These are phyloP conservation scores for Shargacucullia verbasci DNA, from an alignment of 2,888 invertebrate genomes.

Conservation along the genomic window DNA sequence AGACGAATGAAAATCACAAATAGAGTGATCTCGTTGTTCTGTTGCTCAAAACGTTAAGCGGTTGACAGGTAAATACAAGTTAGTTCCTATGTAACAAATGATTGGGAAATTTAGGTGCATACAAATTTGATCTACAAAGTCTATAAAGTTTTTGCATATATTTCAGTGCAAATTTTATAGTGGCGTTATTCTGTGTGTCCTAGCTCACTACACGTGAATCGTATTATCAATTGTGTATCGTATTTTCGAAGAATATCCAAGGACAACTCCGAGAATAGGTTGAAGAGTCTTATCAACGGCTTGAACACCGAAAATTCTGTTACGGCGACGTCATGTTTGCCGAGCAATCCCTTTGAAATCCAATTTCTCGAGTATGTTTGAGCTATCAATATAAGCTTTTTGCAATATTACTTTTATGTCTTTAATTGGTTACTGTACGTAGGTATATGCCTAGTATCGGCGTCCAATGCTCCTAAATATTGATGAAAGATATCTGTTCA, in stretches of 20 bases:
- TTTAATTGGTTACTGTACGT: no score
- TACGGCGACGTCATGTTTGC: slow-evolving; percentile 54
- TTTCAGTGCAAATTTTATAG: no score
- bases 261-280: slow-evolving; percentile 51
- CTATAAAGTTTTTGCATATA: no score
- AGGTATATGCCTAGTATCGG: slow-evolving; percentile 1
- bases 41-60: no score
- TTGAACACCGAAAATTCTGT: slow-evolving; percentile 56
- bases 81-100: no score
- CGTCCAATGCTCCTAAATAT: slow-evolving; percentile 26
- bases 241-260: slow-evolving; percentile 55
- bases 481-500: slow-evolving; percentile 10
- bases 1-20: no score
- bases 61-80: no score
- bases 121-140: no score
- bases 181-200: background rate
- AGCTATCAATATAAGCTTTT: slow-evolving; percentile 26
- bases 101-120: no score
- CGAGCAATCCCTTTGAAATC: slow-evolving; percentile 60
- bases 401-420: slow-evolving; percentile 13
- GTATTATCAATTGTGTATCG: slow-evolving; percentile 34
- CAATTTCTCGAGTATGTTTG: slow-evolving; percentile 53
- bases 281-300: slow-evolving; percentile 51
- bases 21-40: no score
- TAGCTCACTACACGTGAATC: slow-evolving; percentile 5